Evolutionary conservation across 2,888 invertebrate species (phyloP).

Genomic region (Deilephila elpenor): DNA sequence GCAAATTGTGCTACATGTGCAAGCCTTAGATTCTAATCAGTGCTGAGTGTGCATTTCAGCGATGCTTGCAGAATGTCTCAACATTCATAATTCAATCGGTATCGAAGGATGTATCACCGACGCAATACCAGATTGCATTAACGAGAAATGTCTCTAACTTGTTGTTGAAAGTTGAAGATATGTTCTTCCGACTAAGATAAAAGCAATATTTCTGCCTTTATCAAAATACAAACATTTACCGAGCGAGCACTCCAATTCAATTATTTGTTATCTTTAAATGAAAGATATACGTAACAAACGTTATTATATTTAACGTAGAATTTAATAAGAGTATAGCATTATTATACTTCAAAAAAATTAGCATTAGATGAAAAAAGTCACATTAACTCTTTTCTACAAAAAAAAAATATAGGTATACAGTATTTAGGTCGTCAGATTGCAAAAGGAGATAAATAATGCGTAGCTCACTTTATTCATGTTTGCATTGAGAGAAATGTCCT

Average conservation of each 20-base stretch:
- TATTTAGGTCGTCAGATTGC: not conserved
- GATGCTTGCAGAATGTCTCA: slow-evolving; percentile 13
- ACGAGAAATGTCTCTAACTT: slow-evolving; percentile 47
- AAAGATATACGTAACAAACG: not conserved
- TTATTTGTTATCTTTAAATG: slow-evolving; percentile 11
- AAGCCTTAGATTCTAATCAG: not conserved
- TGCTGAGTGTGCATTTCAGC: slow-evolving; percentile 3
- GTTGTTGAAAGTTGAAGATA: slow-evolving; percentile 20
- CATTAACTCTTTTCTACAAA: not conserved
- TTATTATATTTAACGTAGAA: not conserved
- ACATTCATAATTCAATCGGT: slow-evolving; percentile 75
- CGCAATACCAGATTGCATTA: slow-evolving; percentile 72
- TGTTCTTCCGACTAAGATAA: slow-evolving; percentile 55
- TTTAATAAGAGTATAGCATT: not conserved
- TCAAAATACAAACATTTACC: slow-evolving; percentile 55
- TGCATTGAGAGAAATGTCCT: slow-evolving; percentile 13
- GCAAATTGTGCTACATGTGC: not conserved
- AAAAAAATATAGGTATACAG: not conserved
- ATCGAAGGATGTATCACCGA: slow-evolving; percentile 74
- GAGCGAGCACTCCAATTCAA: slow-evolving; percentile 1
- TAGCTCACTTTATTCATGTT: not conserved
- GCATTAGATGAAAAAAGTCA: no score
- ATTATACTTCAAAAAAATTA: not conserved
- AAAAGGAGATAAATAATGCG: not conserved
- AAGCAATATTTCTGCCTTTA: slow-evolving; percentile 61